These are phyloP conservation scores for Fistularia tabacaria DNA, from an alignment of 2,797 vertebrate genomes.

Conservation along the genomic window DNA sequence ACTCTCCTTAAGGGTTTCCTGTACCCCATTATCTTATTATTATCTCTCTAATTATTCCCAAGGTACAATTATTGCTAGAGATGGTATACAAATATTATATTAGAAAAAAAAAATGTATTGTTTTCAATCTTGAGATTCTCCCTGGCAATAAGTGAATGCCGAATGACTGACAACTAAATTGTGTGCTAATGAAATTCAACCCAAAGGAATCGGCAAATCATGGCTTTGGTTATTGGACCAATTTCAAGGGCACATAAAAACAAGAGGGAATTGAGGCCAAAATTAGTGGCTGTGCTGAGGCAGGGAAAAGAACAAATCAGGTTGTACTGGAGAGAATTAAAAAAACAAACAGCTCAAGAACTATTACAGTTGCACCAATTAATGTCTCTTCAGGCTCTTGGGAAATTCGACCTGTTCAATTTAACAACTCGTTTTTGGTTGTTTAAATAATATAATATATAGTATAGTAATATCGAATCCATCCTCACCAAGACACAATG, in stretches of 20 bases:
- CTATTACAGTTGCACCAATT: conserved; percentile 25
- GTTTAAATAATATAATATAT: no score
- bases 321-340: conserved; percentile 6
- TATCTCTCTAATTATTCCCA: no score
- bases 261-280: conserved; percentile 16
- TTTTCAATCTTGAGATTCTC: neutral
- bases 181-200: conserved; percentile 41
- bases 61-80: neutral
- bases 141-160: conserved; percentile 14
- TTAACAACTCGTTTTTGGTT: no score
- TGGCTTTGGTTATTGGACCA: conserved; percentile 23
- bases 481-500: no score
- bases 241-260: conserved; percentile 18
- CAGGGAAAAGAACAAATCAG: neutral
- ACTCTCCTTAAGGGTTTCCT: no score
- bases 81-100: conserved; percentile 15
- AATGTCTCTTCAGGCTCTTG: conserved; percentile 1
- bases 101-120: neutral
- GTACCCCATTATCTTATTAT: no score
- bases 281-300: conserved; percentile 14
- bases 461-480: no score
- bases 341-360: conserved; percentile 29
- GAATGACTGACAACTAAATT: conserved; percentile 50
- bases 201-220: conserved; percentile 5
- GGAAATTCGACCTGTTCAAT: conserved; percentile 19